A percentile compares a stretch with the other conserved stretches of the same genome.
Evolutionary conservation across 2,888 invertebrate species (phyloP).

Genomic region (Cylloceria caligata): DNA sequence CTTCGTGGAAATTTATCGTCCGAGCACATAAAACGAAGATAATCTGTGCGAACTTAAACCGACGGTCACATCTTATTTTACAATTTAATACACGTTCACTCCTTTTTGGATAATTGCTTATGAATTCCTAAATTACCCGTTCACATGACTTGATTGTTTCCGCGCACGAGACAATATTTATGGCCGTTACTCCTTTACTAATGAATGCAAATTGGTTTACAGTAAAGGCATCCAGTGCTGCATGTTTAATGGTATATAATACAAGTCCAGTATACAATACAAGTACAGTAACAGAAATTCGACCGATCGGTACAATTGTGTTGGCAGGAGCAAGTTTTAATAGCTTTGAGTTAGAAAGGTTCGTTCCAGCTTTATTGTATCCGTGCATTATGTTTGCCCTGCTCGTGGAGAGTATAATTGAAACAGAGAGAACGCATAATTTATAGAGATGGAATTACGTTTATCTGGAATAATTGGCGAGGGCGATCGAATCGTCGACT

Average conservation of each 20-base stretch:
- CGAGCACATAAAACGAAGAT: neutral
- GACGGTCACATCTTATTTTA: conserved; percentile 15
- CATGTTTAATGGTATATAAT: neutral
- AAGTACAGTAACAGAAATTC: conserved; percentile 45
- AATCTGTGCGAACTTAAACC: neutral
- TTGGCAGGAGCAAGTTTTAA: conserved; percentile 29
- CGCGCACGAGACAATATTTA: conserved; percentile 73
- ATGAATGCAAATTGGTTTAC: conserved; percentile 69
- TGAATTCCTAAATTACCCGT: conserved; percentile 15
- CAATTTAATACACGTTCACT: conserved; percentile 15
- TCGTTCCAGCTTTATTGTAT: conserved; percentile 21
- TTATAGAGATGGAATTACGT: conserved; percentile 31
- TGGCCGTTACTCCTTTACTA: conserved; percentile 68
- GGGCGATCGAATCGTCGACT: conserved; percentile 20
- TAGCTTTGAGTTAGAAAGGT: conserved; percentile 42
- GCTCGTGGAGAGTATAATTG: neutral
- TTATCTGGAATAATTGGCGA: conserved; percentile 39
- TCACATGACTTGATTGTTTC: conserved; percentile 63
- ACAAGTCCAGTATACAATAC: neutral
- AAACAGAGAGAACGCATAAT: conserved; percentile 1
- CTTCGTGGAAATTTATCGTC: conserved; percentile 1
- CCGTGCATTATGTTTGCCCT: conserved; percentile 40
- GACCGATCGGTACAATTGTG: conserved; percentile 37
- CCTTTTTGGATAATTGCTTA: conserved; percentile 50
- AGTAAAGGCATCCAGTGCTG: conserved; percentile 18